Evolutionary conservation across 2,797 vertebrate genomes (phyloP).

Genomic region (Octomys mimax): DNA sequence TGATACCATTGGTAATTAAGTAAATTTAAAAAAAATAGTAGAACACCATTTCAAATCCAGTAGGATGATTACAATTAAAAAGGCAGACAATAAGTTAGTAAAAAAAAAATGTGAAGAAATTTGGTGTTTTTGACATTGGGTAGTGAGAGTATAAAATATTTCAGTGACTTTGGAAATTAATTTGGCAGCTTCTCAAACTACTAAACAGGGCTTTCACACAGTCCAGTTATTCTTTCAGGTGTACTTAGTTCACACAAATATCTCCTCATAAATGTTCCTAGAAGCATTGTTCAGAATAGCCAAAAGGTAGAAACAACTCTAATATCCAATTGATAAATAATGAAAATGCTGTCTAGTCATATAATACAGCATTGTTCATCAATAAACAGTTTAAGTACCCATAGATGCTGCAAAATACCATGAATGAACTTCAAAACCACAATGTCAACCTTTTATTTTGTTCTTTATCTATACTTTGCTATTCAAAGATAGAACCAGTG

Average conservation of each 20-base stretch:
- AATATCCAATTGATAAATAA: not conserved
- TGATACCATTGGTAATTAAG: too few relatives aligned
- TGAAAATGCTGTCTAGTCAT: not conserved
- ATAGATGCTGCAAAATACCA: not conserved
- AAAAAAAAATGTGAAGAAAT: not conserved
- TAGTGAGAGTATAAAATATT: not conserved
- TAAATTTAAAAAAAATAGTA: too few relatives aligned
- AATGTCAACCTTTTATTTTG: not conserved
- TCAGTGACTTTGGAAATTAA: constrained; percentile 3
- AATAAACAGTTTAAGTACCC: not conserved
- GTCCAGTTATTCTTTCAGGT: not conserved
- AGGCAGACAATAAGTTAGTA: not conserved
- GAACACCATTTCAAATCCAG: too few relatives aligned
- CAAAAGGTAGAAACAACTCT: not conserved
- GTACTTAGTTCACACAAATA: not conserved
- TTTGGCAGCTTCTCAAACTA: not conserved
- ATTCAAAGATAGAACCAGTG: not conserved
- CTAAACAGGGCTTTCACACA: not conserved
- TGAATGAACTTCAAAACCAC: not conserved
- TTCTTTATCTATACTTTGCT: not conserved
- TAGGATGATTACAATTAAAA: not conserved
- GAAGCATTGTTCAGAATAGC: not conserved
- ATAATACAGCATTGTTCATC: not conserved
- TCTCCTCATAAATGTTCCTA: not conserved
- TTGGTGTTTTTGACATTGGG: not conserved